Conservation (phyloP, 2,113 vertebrate species). For the Phaethon lepturus region DNA sequence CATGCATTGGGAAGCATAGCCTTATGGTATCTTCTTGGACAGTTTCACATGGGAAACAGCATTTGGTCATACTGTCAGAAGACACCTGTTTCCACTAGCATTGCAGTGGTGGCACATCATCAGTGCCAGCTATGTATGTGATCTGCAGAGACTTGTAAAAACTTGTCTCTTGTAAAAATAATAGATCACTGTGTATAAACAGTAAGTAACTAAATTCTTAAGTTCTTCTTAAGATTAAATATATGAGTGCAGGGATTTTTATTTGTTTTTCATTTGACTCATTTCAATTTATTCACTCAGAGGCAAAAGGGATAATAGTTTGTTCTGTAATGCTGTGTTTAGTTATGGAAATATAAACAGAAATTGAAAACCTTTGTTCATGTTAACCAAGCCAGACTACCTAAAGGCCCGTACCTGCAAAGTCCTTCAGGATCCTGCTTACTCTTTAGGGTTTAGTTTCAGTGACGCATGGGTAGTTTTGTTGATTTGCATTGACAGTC, state of each 20-base stretch:
- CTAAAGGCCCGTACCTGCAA: not conserved
- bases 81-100: not conserved
- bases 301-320: not conserved
- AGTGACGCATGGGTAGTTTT: not conserved
- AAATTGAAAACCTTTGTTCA: not conserved
- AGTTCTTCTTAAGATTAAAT: not conserved
- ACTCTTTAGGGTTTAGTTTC: not conserved
- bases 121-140: not conserved
- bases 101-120: not conserved
- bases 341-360: not conserved
- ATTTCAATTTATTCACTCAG: not conserved
- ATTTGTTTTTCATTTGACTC: not conserved
- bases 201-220: not conserved
- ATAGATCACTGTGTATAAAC: rapidly evolving
- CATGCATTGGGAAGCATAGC: not conserved
- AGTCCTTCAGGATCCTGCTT: not conserved
- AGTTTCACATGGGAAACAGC: not conserved
- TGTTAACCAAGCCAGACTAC: not conserved
- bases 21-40: not conserved
- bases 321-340: not conserved
- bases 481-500: not conserved
- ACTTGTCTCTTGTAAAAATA: not conserved
- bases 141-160: not conserved
- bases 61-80: not conserved
- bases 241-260: not conserved